Evolutionary conservation across 1,140 invertebrate species (phyloP), one percentile per base, ranked within the genome.

Genomic region (Drosophila bocki): DNA sequence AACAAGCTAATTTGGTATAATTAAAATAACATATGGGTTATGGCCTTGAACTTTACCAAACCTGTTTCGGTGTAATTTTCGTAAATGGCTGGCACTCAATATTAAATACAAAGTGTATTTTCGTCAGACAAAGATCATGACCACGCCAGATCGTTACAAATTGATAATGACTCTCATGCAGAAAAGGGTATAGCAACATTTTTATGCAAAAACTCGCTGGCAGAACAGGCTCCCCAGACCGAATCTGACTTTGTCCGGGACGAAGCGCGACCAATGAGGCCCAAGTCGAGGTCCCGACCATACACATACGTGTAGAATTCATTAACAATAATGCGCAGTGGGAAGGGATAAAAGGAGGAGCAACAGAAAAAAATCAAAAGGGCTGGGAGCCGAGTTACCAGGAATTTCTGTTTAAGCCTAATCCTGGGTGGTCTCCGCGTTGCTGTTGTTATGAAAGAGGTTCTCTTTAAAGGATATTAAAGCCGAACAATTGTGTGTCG

Each of bases 281-380:
- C 47, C 65, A 33, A 35, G 39, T 29, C 42, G 42, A 57, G 44
- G 41, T 29, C 59, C 48, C 39, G 44, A 19, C 48, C 57, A 57
- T 71, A 51, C 75, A 65, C 15, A 61, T 57, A 86, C 80, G 69
- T 90, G 84, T 75, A 88, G 84, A 87, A 88, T 87, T 87, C 84
- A 87, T 87, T 87, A 87, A 80, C 84, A 83, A 87, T 87, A 87
- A 88, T 75, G 80, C 72, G 63, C 75, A 78, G 75, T 45, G 35
- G 62, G 42, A 29, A 39, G 56, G 68, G 41, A 26, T 42, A 19
- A 35, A 54, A 59, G 33, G 42, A 42, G 51, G 60, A n/a, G 22
- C 13, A 26, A 29, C 4, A 39, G 1, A 17, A 13, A 29, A 51
- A 44, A 39, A 41, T 42, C 19, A 47, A 60, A 61, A 39, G 47